Evolutionary conservation across 37 sponge, comb jelly and placozoan genomes (phyloP), one percentile per base, ranked within the genome.

Genomic region (Agelas oroides): DNA sequence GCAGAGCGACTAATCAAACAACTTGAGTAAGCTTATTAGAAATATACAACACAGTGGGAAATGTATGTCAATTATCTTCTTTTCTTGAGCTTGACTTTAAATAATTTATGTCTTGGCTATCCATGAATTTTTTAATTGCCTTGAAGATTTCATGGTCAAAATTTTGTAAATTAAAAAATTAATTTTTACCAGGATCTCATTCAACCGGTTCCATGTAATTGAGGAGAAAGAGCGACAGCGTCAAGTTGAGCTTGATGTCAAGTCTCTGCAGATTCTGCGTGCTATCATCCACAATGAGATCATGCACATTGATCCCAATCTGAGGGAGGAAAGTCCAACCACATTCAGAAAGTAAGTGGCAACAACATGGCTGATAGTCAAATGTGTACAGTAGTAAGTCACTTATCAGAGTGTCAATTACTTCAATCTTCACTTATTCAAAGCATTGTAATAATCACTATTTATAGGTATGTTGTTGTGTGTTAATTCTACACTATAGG

Each of bases 251-350:
- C 75, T 89, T 57, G 85, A 83, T 72, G 71, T 89, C 67, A 83
- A 73, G 80, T 84, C 80, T 59, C 80, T 89, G 11, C 90, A 84
- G 59, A 84, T 89, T 41, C 73, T 93, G n/a, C 37, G 94, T 57
- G 90, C 87, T 18, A 77, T 82, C 21, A 86, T 93, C 25, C 80
- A 93, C 82, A 88, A 93, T 73, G 87, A 89, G 46, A 86, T 93
- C 24, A 66, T 83, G 80, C 62, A 57, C n/a, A 85, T 93, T 64
- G 87, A 89, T 41, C 84, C 89, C 21, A 75, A 86, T 35, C 34
- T 71, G 37, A 89, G 78, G 35, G 94, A 93, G 30, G 35, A 68
- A 1, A 40, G 54, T 33, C 86, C 90, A 46, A 59, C 62, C 21
- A 24, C 38, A 8, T 85, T 38, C 55, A 76, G 86, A 65, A 76